Evolutionary conservation across 1,140 invertebrate species (phyloP).

Genomic region (Prorops nasuta): DNA sequence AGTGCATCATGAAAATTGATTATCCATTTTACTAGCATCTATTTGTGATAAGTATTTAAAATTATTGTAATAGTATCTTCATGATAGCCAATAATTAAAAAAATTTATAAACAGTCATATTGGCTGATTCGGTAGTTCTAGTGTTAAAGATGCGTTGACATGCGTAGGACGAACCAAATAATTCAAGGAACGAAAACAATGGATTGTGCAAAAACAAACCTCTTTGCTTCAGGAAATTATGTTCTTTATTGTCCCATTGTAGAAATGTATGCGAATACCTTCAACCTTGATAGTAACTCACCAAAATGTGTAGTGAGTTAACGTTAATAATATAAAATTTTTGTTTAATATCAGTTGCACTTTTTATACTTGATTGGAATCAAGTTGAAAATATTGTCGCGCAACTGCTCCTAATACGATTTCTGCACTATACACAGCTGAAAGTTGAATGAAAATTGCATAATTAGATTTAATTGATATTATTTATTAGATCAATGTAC

Average conservation of each 20-base stretch:
- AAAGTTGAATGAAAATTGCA: slow-evolving; percentile 17
- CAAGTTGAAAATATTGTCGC: slow-evolving; percentile 47
- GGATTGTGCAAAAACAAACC: too few relatives aligned
- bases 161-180: too few relatives aligned
- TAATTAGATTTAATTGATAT: slow-evolving; percentile 1
- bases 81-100: too few relatives aligned
- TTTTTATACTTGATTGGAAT: slow-evolving; percentile 23
- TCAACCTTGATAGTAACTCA: slow-evolving; percentile 32
- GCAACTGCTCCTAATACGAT: slow-evolving; percentile 47
- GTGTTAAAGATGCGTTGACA: too few relatives aligned
- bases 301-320: slow-evolving; percentile 19
- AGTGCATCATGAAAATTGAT: too few relatives aligned
- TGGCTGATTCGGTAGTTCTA: too few relatives aligned
- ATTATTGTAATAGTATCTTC: too few relatives aligned
- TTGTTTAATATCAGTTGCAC: slow-evolving; percentile 7
- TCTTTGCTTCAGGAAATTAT: too few relatives aligned
- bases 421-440: slow-evolving; percentile 51
- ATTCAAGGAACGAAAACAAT: too few relatives aligned
- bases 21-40: too few relatives aligned
- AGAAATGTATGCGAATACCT: slow-evolving; percentile 37
- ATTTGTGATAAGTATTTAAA: too few relatives aligned
- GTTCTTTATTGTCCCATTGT: slow-evolving; percentile 45
- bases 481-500: slow-evolving; percentile 22
- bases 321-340: slow-evolving; percentile 19
- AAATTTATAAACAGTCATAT: too few relatives aligned